A percentile compares a stretch with the other conserved stretches of the same genome.
Conservation (phyloP, 2,113 vertebrate genomes). For the Elaphurus davidianus region DNA sequence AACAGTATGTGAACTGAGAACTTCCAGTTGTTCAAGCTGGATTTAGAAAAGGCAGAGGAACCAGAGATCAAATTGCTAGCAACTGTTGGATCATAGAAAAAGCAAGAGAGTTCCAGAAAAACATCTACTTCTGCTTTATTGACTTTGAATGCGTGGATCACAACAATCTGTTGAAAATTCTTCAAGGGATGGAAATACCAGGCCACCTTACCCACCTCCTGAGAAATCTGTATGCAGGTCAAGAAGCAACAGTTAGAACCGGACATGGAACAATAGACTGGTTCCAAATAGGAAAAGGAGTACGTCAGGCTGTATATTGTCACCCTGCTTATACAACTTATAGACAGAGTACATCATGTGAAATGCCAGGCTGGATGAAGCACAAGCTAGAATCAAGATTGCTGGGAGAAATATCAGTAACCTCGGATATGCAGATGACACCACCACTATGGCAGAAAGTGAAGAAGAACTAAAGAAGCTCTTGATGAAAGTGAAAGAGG, state of each 20-base stretch:
- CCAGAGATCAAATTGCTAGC: neutral
- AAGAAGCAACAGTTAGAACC: neutral
- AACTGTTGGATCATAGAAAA: neutral
- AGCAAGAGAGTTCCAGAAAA: neutral
- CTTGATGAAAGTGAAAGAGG: neutral
- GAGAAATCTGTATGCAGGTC: neutral
- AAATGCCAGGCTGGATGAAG: neutral
- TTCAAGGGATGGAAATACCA: neutral
- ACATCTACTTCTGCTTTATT: neutral
- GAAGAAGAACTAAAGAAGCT: neutral
- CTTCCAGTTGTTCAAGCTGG: neutral
- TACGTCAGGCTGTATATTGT: fast-evolving
- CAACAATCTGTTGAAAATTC: neutral
- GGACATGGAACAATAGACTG: neutral
- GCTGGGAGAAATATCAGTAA: neutral
- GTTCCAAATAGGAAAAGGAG: neutral
- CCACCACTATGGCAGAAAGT: neutral
- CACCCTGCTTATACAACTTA: neutral
- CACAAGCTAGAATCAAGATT: neutral
- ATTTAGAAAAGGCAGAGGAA: neutral
- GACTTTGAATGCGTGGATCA: neutral
- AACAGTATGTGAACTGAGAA: neutral
- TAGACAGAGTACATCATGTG: neutral
- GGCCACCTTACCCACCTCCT: neutral
- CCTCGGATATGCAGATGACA: neutral